Conservation (phyloP, 2,113 vertebrate genomes). For the Caretta caretta region DNA sequence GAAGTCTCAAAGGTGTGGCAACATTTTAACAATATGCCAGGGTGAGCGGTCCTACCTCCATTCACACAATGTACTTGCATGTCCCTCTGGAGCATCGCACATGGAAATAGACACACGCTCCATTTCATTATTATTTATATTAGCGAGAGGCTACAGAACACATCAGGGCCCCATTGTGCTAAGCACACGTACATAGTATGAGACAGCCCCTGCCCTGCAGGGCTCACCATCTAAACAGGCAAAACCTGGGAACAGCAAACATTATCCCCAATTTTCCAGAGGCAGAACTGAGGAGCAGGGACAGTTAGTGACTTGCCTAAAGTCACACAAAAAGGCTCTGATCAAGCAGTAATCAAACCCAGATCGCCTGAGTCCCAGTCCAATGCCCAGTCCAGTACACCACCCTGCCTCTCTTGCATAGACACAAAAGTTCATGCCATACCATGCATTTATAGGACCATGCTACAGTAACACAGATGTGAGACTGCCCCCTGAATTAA, state of each 20-base stretch:
- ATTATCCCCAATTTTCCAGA: background rate
- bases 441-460: background rate
- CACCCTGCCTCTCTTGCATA: background rate
- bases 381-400: background rate
- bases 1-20: background rate
- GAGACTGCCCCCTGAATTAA: background rate
- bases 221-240: background rate
- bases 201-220: background rate
- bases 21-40: background rate
- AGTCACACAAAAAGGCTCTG: no score
- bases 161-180: background rate
- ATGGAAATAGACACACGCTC: background rate
- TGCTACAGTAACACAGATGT: background rate
- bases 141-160: background rate
- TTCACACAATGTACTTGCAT: accelerated
- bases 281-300: no score
- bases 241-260: background rate
- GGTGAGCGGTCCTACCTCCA: background rate
- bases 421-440: background rate
- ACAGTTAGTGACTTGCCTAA: no score
- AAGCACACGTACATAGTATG: background rate
- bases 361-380: background rate
- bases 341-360: no score
- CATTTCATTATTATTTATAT: background rate
- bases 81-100: background rate